Base-by-base conservation (phyloP, 2,888 invertebrate genomes). In the Linnaemya tessellans region DNA sequence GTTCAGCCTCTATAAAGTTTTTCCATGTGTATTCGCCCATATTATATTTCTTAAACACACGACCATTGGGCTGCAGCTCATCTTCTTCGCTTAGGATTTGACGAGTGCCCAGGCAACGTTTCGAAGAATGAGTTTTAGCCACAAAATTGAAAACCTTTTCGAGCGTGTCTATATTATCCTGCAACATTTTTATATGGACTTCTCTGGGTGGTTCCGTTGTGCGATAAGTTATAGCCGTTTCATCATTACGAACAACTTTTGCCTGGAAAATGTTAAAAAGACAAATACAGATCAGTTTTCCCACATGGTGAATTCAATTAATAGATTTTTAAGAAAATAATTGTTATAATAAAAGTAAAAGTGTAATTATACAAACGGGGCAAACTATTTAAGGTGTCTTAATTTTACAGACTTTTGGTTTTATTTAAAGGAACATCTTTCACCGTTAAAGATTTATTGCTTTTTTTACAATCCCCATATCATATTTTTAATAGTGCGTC, bases 11-110 rank as follows among this genome's bases (percentile, higher is more conserved):
- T 41, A 93, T 92, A 92, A 95, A 98, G 7, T 96, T 95, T 87
- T 96, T 96, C 98, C 99, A 99, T 89, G 95, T 94, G 93, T 99
- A 99, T 51, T 97, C 96, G 70, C 98, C 99, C 95, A 98, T 95
- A 89, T 97, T 96, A 93, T 97, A 97, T 96, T 99, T 99, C 93
- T 98, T 98, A 92, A 99, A 99, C 68, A 98, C 94, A 87, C 98
- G 95, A 65, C 99, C 99, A 91, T 98, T 98, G 1, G 97, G 96
- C 92, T 99, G 99, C 15, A 96, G 93, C 92, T 99, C 99, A 91
- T 99, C 98, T 91, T 98, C 97, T 92, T 98, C 99, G 80, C 96
- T 96, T 58, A 98, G 94, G 88, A 98, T 96, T 89, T 98, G 95
- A 75, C 99, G 94, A 0, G 98, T 98, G 65, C 99, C 99, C 86